Conservation (phyloP, 2,888 invertebrate species). For the Leucania comma region DNA sequence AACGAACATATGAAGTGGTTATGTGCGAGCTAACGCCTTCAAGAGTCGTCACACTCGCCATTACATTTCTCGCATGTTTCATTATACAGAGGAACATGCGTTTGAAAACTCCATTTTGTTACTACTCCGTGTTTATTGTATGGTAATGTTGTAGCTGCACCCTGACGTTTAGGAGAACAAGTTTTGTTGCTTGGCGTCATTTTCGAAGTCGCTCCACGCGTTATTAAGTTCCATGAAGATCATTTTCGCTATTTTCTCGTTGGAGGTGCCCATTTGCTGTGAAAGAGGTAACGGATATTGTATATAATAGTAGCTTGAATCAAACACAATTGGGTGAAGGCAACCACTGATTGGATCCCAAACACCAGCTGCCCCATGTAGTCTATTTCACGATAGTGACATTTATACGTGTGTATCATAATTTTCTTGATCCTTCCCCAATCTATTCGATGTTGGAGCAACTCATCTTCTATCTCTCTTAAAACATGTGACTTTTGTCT, state of each 20-base stretch:
- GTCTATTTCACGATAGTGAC: too few species aligned
- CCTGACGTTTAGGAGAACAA: conserved; percentile 77
- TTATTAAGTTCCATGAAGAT: conserved; percentile 99
- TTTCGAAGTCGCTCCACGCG: conserved; percentile 99
- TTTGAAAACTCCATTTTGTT: conserved; percentile 33
- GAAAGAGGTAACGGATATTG: conserved; percentile 66
- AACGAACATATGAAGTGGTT: conserved; percentile 41
- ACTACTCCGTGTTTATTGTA: conserved; percentile 35
- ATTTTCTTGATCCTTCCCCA: too few species aligned
- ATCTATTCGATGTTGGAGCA: too few species aligned
- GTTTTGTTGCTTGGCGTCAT: conserved; percentile 95
- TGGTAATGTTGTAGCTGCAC: conserved; percentile 44
- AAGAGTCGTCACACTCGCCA: neutral
- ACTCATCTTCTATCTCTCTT: too few species aligned
- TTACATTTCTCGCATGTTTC: neutral
- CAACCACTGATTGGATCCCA: too few species aligned
- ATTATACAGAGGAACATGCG: conserved; percentile 14
- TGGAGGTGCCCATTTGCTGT: conserved; percentile 97
- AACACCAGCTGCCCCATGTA: too few species aligned
- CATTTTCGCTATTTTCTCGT: conserved; percentile 98
- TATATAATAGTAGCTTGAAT: neutral
- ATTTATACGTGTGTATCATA: neutral
- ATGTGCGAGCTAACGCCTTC: neutral
- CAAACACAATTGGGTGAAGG: neutral
- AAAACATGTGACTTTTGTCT: too few species aligned